Evolutionary conservation across 2,888 invertebrate species (phyloP), one percentile per base, ranked within the genome.

Genomic region (Folsomia candida): DNA sequence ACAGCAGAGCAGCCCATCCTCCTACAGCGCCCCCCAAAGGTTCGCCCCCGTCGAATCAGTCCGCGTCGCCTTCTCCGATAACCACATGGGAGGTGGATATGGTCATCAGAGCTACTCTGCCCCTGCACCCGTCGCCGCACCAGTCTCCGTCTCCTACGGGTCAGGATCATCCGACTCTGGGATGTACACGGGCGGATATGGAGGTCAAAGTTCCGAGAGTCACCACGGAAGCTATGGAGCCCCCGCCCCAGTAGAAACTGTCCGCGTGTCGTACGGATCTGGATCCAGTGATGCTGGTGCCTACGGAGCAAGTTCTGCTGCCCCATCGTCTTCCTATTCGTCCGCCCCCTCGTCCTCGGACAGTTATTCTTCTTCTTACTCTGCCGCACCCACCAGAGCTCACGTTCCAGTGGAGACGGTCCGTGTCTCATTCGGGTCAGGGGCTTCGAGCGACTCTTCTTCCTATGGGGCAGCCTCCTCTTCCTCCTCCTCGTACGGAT

Each of bases 21-120:
- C 67, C n/a, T 67, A 66, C 22, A 22, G 6, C 1, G 66, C 66
- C 1, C 66, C 66, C 57, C 6, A 51, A 66, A 22, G 18, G 47
- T 14, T 11, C 6, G 47, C 47, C 47, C 47, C 47, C 9, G 47
- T 18, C 47, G 9, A 47, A 47, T 18, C 9, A 47, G 9, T 18
- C 47, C 18, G 18, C 47, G 9, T 11, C 9, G 47, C 47, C 18
- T 25, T 26, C 11, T 14, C 47, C 18, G n/a, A n/a, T n/a, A n/a
- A n/a, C n/a, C n/a, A n/a, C n/a, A n/a, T n/a, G n/a, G n/a, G n/a
- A n/a, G n/a, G n/a, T n/a, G n/a, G n/a, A n/a, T n/a, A n/a, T n/a
- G n/a, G n/a, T n/a, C 9, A 9, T 22, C 54, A 65, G 14, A 18
- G 25, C 25, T 67, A 67, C 28, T 29, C 57, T 18, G 58, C 67